Evolutionary conservation across 2,113 vertebrate species (phyloP).

Genomic region (Callaeas wilsoni): DNA sequence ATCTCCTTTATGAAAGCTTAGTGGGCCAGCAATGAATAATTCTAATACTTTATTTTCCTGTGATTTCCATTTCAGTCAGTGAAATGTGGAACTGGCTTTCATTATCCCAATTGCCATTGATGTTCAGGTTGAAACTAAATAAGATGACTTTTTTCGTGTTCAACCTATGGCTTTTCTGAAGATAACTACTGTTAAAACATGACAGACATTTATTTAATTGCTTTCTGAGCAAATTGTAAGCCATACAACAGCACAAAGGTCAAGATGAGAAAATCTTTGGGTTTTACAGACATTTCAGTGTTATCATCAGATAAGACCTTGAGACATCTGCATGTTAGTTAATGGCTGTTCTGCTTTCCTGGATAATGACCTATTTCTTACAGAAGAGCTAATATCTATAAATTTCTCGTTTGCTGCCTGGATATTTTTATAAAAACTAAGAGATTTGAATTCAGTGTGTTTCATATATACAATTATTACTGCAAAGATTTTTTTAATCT

Average conservation of each 20-base stretch:
- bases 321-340: neutral
- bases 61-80: constrained; percentile 18
- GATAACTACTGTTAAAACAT: neutral
- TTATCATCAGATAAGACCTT: constrained; percentile 17
- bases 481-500: neutral
- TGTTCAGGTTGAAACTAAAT: neutral
- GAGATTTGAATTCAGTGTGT: neutral
- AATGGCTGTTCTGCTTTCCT: constrained; percentile 15
- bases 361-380: constrained; percentile 38
- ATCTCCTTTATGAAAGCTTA: neutral
- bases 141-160: neutral
- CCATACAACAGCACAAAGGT: neutral
- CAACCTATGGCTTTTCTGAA: constrained; percentile 2
- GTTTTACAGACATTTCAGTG: constrained; percentile 3
- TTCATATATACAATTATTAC: neutral
- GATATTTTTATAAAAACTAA: constrained; percentile 10
- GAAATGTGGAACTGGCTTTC: neutral
- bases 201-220: constrained; percentile 18
- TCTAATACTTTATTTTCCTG: neutral
- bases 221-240: constrained; percentile 26
- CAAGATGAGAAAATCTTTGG: constrained; percentile 1
- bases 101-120: neutral
- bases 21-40: neutral
- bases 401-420: constrained; percentile 47
- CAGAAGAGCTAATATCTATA: neutral